Evolutionary conservation across 2,797 vertebrate species (phyloP).

Genomic region (Anisognathus igniventris): DNA sequence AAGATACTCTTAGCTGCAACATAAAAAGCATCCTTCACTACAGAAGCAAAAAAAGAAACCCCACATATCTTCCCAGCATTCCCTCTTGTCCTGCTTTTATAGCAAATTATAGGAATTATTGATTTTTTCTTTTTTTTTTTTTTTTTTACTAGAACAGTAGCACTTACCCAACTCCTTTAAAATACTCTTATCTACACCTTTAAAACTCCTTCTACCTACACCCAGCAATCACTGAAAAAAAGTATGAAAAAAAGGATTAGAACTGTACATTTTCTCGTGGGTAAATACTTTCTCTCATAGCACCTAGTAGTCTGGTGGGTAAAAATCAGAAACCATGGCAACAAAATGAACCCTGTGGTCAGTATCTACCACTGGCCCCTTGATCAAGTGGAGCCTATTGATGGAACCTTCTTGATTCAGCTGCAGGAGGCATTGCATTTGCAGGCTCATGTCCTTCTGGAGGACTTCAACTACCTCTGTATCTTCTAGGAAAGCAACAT

Average conservation of each 20-base stretch:
- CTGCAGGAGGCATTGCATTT: not conserved
- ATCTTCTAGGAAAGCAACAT: not conserved
- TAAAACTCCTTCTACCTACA: not conserved
- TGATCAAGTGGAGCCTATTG: not conserved
- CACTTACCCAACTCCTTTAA: not conserved
- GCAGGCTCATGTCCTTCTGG: not conserved
- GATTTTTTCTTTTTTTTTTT: not conserved
- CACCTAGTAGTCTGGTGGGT: not conserved
- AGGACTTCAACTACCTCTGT: not conserved
- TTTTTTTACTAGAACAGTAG: not conserved
- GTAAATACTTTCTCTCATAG: not conserved
- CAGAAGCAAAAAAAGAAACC: not conserved
- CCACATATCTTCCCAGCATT: not conserved
- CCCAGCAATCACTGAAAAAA: not conserved
- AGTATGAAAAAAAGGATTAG: not conserved
- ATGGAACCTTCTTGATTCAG: not conserved
- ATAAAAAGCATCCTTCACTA: not conserved
- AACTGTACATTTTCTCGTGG: not conserved
- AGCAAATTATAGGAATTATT: not conserved
- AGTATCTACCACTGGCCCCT: fast-evolving
- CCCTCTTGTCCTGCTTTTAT: not conserved
- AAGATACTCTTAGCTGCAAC: not conserved
- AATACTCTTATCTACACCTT: not conserved
- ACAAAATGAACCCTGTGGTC: not conserved
- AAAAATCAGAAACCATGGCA: not conserved